phyloP scores from a whole-genome alignment of 2,797 vertebrate genomes.

The Lophius americanus region DNA sequence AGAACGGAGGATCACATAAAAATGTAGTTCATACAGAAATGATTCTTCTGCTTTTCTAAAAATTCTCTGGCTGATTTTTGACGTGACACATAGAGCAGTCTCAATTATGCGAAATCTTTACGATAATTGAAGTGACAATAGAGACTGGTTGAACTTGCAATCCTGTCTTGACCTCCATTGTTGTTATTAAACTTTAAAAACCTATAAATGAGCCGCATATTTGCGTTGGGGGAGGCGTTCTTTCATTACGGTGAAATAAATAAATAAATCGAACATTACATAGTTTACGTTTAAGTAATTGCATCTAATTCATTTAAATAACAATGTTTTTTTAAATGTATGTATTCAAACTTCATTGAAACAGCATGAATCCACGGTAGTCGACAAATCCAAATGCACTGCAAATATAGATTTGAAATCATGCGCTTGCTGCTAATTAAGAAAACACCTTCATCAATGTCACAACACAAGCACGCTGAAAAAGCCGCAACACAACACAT shows the following conservation, averaged over 20 bases:
- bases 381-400: no score
- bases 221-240: not conserved
- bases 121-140: slow-evolving; percentile 40
- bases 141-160: slow-evolving; percentile 50
- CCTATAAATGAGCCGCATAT: not conserved
- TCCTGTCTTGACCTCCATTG: not conserved
- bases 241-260: not conserved
- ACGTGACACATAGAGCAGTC: slow-evolving; percentile 16
- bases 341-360: no score
- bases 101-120: slow-evolving; percentile 38
- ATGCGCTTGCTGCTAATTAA: no score
- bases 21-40: not conserved
- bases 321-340: no score
- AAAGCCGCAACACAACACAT: no score
- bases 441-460: no score
- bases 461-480: no score
- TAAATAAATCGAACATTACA: no score
- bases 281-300: no score
- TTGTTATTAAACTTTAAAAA: not conserved
- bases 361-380: no score
- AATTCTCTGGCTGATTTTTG: not conserved
- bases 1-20: not conserved
- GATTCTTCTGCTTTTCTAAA: not conserved
- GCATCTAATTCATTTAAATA: no score
- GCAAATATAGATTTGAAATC: no score